Evolutionary conservation across 1,140 invertebrate species (phyloP), one percentile per base, ranked within the genome.

Genomic region (Samia ricini): DNA sequence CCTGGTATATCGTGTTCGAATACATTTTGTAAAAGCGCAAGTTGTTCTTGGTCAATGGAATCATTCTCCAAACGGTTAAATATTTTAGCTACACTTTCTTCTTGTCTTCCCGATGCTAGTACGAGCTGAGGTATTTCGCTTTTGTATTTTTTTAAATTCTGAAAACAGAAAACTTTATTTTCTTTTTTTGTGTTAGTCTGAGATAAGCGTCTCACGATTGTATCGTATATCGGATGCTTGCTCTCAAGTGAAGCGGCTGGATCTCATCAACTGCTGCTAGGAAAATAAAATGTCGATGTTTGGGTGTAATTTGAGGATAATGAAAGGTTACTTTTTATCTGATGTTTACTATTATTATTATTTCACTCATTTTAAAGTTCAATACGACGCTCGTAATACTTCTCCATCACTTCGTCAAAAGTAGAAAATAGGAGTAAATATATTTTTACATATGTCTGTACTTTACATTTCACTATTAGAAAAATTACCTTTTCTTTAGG

Each of bases 401-500:
- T n/a, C n/a, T n/a, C n/a, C n/a, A 42, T 12, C 33, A 15, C 1
- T 42, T 42, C 8, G 33, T 15, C 3, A 42, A 1, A 42, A 42
- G n/a, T 15, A 15, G 1, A 42, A 42, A 15, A 36, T 4, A 42
- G 10, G 2, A 12, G 4, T 15, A 42, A 42, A 4, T 15, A 15
- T 7, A 15, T 12, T 42, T 1, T 1, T 3, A 42, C 4, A 42
- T 42, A 12, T 36, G 5, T 36, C 12, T 36, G 10, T 42, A 42
- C 4, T 15, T 15, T 42, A n/a, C 1, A 42, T 12, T 3, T 4
- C 4, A 42, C 12, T 15, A 15, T 15, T 42, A 3, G 33, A 15
- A 50, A 21, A 51, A 0, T 60, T 63, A 78, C 76, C 71, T 78
- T 78, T 49, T 36, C 26, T 36, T 76, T 76, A 49, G 69, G 68